These are phyloP conservation scores for Agraylea sexmaculata DNA, from an alignment of 1,140 invertebrate genomes.

Conservation along the genomic window DNA sequence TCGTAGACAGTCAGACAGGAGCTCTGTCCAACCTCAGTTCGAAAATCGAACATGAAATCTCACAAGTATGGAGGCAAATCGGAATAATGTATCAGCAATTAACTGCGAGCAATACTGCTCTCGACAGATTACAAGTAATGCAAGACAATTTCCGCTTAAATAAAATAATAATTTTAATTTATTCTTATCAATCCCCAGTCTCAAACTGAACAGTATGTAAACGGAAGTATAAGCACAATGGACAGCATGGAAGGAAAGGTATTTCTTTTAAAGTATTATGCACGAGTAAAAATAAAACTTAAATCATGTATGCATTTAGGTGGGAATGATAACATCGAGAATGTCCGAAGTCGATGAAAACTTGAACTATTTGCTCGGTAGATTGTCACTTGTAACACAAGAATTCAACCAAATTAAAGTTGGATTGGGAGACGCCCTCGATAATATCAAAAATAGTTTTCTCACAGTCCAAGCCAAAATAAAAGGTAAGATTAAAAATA, in stretches of 20 bases:
- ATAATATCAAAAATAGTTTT: conserved; percentile 58
- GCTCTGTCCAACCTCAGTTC: conserved; percentile 61
- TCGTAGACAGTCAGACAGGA: conserved; percentile 62
- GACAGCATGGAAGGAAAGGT: conserved; percentile 69
- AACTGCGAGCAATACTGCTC: conserved; percentile 56
- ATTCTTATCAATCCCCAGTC: conserved; percentile 40
- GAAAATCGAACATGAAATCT: conserved; percentile 71
- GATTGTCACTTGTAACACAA: conserved; percentile 67
- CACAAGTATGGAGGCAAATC: conserved; percentile 77
- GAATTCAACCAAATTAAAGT: conserved; percentile 77
- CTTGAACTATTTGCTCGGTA: conserved; percentile 71
- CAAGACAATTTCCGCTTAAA: neutral
- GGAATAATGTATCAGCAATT: conserved; percentile 81
- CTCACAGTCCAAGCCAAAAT: conserved; percentile 51
- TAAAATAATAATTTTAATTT: neutral
- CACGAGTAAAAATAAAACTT: conserved; percentile 4
- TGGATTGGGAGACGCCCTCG: conserved; percentile 56
- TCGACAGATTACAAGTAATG: conserved; percentile 47
- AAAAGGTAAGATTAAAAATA: conserved; percentile 20
- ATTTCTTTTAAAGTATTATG: too few species aligned
- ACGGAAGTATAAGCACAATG: conserved; percentile 69
- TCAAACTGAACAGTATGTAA: conserved; percentile 69
- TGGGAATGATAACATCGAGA: conserved; percentile 61
- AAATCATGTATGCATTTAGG: conserved; percentile 31
- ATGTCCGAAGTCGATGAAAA: conserved; percentile 75